Percentiles rank a stretch among this genome's conserved stretches.
Conservation (phyloP, 2,113 vertebrate genomes). For the Myiozetetes cayanensis region DNA sequence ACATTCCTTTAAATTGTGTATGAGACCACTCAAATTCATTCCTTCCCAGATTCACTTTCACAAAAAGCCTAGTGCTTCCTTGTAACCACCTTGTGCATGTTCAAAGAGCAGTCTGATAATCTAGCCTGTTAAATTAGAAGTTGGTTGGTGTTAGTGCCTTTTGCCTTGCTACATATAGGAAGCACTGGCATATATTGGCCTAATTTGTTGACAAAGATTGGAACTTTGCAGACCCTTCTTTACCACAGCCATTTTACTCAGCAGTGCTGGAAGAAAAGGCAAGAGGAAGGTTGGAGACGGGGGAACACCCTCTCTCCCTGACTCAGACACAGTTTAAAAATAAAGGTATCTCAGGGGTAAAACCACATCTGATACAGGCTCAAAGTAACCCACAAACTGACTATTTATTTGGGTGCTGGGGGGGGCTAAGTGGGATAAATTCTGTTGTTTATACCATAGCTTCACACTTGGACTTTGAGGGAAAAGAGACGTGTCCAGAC, state of each 20-base stretch:
- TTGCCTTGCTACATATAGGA: neutral
- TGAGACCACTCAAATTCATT: neutral
- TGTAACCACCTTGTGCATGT: accelerated
- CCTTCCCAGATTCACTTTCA: neutral
- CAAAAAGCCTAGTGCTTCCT: neutral
- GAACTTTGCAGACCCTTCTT: neutral
- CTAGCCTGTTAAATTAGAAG: neutral
- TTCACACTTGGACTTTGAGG: neutral
- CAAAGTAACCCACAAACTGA: neutral
- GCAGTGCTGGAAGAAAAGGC: neutral
- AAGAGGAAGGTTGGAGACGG: neutral
- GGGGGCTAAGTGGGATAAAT: neutral
- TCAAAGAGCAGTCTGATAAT: neutral
- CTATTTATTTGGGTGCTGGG: neutral
- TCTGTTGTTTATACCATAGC: neutral
- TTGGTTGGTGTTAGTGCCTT: neutral
- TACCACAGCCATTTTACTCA: neutral
- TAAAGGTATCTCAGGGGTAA: neutral
- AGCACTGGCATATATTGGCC: neutral
- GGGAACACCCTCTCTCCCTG: neutral
- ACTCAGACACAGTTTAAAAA: neutral
- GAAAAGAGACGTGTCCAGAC: neutral
- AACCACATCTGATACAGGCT: neutral
- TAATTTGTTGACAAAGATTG: neutral
- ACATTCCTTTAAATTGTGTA: neutral